phyloP scores from a whole-genome alignment of 2,113 vertebrate genomes.

The Camelus bactrianus region DNA sequence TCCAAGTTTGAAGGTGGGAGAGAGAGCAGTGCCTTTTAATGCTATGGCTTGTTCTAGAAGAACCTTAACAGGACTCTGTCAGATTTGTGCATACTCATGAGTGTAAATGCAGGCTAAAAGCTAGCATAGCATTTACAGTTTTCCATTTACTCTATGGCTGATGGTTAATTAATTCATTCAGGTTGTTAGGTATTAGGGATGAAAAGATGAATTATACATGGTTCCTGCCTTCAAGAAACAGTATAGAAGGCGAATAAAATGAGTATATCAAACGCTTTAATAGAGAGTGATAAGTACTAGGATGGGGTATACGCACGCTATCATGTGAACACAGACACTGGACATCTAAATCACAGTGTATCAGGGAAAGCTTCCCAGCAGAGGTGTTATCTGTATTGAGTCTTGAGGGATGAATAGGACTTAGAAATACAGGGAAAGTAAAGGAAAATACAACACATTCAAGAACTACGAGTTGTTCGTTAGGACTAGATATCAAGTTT shows the following conservation, averaged over 20 bases:
- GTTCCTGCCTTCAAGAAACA: background rate
- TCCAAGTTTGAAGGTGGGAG: background rate
- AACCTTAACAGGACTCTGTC: background rate
- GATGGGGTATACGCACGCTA: background rate
- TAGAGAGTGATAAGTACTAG: background rate
- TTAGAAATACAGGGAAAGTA: background rate
- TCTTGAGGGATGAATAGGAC: background rate
- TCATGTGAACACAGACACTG: background rate
- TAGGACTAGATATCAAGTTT: background rate
- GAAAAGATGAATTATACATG: background rate
- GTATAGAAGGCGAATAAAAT: background rate
- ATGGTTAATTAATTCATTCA: background rate
- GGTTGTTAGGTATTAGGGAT: background rate
- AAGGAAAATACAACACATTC: background rate
- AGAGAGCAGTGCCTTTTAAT: constrained; percentile 21
- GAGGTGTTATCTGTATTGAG: background rate
- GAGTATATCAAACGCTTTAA: background rate
- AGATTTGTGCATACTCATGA: background rate
- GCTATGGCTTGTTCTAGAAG: background rate
- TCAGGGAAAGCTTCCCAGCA: background rate
- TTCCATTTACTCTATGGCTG: background rate
- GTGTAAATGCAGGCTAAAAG: background rate
- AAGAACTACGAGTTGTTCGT: background rate
- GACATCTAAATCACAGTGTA: background rate
- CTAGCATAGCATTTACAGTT: background rate